Conservation (phyloP, 2,888 invertebrate genomes). For the Podotricha telesiphe region DNA sequence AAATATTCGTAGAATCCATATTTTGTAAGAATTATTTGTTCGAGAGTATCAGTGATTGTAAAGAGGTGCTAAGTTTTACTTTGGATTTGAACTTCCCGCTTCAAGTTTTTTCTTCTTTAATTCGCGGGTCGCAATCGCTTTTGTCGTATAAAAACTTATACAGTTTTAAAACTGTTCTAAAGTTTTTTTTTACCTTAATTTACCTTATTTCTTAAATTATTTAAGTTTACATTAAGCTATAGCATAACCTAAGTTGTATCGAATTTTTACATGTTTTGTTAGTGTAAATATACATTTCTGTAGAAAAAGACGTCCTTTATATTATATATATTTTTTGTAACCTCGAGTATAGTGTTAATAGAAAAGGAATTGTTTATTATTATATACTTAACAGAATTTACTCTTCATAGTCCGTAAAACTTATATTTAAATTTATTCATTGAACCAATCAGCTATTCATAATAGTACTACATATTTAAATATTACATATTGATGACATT, state of each 20-base stretch:
- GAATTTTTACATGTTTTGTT: neutral
- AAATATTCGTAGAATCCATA: neutral
- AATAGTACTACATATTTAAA: slow-evolving; percentile 2
- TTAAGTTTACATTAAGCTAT: neutral
- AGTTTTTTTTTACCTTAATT: neutral
- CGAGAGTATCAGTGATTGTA: slow-evolving; percentile 14
- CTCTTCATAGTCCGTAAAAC: neutral
- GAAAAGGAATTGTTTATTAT: slow-evolving; percentile 13
- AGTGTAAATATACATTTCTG: neutral
- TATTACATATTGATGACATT: neutral
- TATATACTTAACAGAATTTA: slow-evolving; percentile 11
- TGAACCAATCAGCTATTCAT: slow-evolving; percentile 7
- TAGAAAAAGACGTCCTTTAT: slow-evolving; percentile 2
- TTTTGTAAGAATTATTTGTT: neutral
- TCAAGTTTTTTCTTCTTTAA: slow-evolving; percentile 4
- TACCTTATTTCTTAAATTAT: neutral
- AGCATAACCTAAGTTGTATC: neutral
- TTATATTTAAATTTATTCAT: slow-evolving; percentile 5
- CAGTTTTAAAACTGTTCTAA: neutral
- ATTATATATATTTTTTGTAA: slow-evolving; percentile 2
- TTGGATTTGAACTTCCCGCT: slow-evolving; percentile 18
- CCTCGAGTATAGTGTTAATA: slow-evolving; percentile 10
- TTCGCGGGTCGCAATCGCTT: neutral
- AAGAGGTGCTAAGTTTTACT: slow-evolving; percentile 21
- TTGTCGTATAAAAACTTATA: slow-evolving; percentile 3